Base-by-base conservation (phyloP, 2,797 vertebrate species). In the Sebastes melanostomus region DNA sequence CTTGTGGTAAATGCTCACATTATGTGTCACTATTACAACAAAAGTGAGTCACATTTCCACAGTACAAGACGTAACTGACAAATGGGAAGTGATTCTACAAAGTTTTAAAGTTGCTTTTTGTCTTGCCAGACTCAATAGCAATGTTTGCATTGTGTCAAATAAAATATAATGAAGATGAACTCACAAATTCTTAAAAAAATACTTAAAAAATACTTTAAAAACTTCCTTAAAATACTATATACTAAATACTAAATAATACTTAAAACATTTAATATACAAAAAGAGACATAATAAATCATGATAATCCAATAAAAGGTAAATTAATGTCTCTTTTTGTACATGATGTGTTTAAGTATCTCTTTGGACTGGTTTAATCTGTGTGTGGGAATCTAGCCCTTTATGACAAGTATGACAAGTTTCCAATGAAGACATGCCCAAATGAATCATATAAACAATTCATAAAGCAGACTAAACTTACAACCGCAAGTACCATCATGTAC, bases 1-100 rank as follows among this genome's bases (percentile, higher is more conserved):
- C 14, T 12, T 22, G 4, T 22, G 62, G 72, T 29, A 38, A 46
- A 89, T 83, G 1, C 38, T 38, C 74, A 60, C 38, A 22, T 34
- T 4, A 67, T 83, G 78, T 55, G 75, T 84, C 61, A 83, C 66
- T 25, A 32, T 2, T 3, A 29, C 55, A 50, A 77, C 50, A 38
- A 4, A 27, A 10, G 2, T 5, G 66, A 85, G 24, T 71, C 62
- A 82, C 1, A 4, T 34, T 56, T 36, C 6, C 60, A 77, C 14
- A 5, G 18, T 3, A 38, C 2, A 52, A 61, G 6, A 20, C 24
- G 73, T 7, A 75, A 81, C 72, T 59, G 63, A 62, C 32, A 61
- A 65, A 62, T 8, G 8, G 50, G 36, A 58, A 14, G 68, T 22
- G 36, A 27, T 29, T 54, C 34, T n/a, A 4, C 27, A 75, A 42